These are phyloP conservation scores for Colletes latitarsis DNA, from an alignment of 1,140 invertebrate genomes.

Conservation along the genomic window DNA sequence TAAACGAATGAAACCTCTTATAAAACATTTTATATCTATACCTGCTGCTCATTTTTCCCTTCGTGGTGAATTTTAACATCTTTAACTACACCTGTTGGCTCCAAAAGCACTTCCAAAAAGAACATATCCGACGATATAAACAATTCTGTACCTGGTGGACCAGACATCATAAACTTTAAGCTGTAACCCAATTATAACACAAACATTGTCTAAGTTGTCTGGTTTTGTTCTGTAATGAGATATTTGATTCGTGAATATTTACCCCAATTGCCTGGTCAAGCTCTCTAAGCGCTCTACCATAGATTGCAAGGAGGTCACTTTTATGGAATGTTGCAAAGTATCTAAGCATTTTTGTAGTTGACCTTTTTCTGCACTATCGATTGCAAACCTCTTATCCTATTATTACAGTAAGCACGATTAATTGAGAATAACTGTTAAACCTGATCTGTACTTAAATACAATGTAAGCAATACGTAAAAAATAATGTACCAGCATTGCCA, in stretches of 20 bases:
- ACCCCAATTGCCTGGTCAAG: slow-evolving; percentile 93
- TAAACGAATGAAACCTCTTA: background rate
- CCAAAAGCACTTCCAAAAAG: slow-evolving; percentile 94
- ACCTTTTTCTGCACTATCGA: slow-evolving; percentile 91
- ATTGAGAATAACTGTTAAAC: slow-evolving; percentile 23
- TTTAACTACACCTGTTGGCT: slow-evolving; percentile 90
- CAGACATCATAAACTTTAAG: slow-evolving; percentile 89
- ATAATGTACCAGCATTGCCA: slow-evolving; percentile 89
- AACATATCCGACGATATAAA: slow-evolving; percentile 99
- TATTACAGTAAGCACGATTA: slow-evolving; percentile 56
- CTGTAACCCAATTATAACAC: slow-evolving; percentile 80
- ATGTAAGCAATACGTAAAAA: background rate
- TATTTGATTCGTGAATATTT: slow-evolving; percentile 40
- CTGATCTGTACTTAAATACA: background rate
- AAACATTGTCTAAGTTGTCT: slow-evolving; percentile 15
- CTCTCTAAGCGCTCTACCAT: slow-evolving; percentile 96
- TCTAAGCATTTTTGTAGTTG: slow-evolving; percentile 95
- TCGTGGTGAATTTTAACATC: slow-evolving; percentile 97
- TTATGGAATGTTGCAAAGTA: slow-evolving; percentile 95
- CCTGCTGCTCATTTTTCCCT: slow-evolving; percentile 86
- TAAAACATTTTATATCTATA: slow-evolving; percentile 57
- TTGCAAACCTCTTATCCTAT: slow-evolving; percentile 91
- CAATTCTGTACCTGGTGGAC: slow-evolving; percentile 87
- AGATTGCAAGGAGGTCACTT: slow-evolving; percentile 94
- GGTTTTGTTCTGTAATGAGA: background rate